Evolutionary conservation across 2,888 invertebrate species (phyloP), one percentile per base, ranked within the genome.

Genomic region (Callyntrura sp.): DNA sequence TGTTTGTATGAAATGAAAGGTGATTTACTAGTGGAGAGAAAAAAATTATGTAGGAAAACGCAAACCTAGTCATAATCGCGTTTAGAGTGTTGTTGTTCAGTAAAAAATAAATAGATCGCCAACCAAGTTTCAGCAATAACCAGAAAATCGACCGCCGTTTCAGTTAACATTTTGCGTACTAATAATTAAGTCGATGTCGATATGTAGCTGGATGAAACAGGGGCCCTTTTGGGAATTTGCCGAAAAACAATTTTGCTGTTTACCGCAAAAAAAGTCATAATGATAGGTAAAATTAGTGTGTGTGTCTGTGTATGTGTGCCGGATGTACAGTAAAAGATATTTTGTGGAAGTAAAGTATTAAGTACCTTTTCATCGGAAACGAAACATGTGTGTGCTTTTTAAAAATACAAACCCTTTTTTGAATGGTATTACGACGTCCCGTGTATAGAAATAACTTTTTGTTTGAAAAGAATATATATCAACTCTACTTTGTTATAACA

Each of bases 1-100:
- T 62, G 62, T 35, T 35, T 62, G 20, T 62, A 11, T 23, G 25
- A 25, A 8, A 20, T 62, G 23, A 11, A 25, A 23, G 23, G 11
- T 12, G 11, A 68, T 25, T 25, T 17, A 17, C n/a, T 43, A 35
- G 35, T 35, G 35, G 6, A n/a, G n/a, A n/a, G n/a, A 35, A 35
- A 35, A 35, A 35, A 82, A 65, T 62, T 57, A 45, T 25, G 20
- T 55, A 48, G 14, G n/a, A 35, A 86, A 79, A 86, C 68, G 86
- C 68, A 79, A 86, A 65, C 86, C 86, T 86, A 86, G 86, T 86
- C 86, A 86, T 60, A 85, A 73, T 85, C 85, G 85, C 76, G 76
- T 45, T 65, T 14, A 48, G n/a, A 70, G n/a, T 11, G 35, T 25
- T 60, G 35, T 25, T 60, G 35, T 65, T 65, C 23, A 65, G 28